Conservation (phyloP, 1,140 invertebrate genomes). For the Lepidotrigona ventralis region DNA sequence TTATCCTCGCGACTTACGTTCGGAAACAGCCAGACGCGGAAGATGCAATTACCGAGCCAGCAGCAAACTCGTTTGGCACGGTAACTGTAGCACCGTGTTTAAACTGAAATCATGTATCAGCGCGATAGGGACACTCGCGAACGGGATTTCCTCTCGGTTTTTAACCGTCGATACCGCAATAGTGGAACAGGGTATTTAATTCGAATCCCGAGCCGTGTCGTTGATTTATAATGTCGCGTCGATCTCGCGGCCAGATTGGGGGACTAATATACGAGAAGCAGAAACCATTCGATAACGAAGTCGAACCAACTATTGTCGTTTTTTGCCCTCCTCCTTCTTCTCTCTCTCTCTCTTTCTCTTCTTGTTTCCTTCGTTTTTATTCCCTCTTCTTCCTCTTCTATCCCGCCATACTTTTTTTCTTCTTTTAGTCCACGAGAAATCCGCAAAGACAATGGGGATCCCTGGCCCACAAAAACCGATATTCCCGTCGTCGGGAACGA, state of each 20-base stretch:
- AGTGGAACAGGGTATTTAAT: constrained; percentile 2
- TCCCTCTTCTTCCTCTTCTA: background rate
- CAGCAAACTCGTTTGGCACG: constrained; percentile 56
- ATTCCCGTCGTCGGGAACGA: constrained; percentile 57
- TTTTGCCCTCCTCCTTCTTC: background rate
- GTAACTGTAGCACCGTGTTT: constrained; percentile 45
- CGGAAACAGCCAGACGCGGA: constrained; percentile 31
- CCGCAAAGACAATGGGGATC: constrained; percentile 53
- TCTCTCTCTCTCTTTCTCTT: background rate
- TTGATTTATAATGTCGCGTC: constrained; percentile 12
- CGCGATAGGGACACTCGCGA: constrained; percentile 48
- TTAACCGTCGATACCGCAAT: background rate
- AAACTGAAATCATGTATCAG: constrained; percentile 51
- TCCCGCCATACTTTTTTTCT: background rate
- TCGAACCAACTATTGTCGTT: background rate
- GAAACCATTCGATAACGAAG: constrained; percentile 4
- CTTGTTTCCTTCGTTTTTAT: background rate
- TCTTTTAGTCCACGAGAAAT: constrained; percentile 28
- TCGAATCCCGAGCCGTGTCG: background rate
- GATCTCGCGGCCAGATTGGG: constrained; percentile 16
- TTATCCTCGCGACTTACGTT: constrained; percentile 55
- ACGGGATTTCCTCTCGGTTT: constrained; percentile 25
- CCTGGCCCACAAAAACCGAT: constrained; percentile 59
- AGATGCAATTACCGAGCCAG: constrained; percentile 58
- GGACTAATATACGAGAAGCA: constrained; percentile 9